Evolutionary conservation across 2,113 vertebrate species (phyloP).

Genomic region (Galemys pyrenaicus): DNA sequence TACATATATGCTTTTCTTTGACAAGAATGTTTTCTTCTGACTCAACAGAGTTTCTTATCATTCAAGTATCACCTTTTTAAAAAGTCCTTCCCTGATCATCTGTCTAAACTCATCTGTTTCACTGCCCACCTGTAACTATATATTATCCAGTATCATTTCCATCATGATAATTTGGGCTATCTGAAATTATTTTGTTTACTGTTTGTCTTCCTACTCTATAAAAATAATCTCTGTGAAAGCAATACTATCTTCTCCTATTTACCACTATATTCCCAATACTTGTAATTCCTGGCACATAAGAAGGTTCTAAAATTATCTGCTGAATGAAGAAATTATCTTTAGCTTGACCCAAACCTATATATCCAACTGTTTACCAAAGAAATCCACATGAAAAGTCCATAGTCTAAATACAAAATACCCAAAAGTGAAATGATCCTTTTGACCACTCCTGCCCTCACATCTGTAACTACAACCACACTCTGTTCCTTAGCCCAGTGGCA

Average conservation of each 20-base stretch:
- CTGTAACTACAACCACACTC: background rate
- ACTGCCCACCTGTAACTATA: background rate
- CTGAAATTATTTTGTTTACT: background rate
- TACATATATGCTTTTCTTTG: background rate
- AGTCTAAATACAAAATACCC: background rate
- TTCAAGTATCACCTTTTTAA: background rate
- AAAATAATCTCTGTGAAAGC: background rate
- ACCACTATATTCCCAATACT: background rate
- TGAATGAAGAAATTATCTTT: background rate
- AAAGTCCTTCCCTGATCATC: background rate
- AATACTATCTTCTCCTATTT: background rate
- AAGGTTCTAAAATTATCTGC: slow-evolving; percentile 23
- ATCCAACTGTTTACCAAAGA: background rate
- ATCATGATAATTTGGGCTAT: background rate
- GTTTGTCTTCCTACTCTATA: background rate
- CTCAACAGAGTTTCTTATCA: background rate
- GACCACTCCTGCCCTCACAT: background rate
- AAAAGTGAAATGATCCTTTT: background rate
- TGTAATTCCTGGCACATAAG: background rate
- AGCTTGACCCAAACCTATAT: background rate
- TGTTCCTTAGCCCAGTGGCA: background rate
- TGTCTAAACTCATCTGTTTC: background rate
- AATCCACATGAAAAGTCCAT: background rate
- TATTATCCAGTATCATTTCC: background rate
- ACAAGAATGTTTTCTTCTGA: background rate